phyloP scores from a whole-genome alignment of 1,140 invertebrate genomes.

The Hetaerina americana region DNA sequence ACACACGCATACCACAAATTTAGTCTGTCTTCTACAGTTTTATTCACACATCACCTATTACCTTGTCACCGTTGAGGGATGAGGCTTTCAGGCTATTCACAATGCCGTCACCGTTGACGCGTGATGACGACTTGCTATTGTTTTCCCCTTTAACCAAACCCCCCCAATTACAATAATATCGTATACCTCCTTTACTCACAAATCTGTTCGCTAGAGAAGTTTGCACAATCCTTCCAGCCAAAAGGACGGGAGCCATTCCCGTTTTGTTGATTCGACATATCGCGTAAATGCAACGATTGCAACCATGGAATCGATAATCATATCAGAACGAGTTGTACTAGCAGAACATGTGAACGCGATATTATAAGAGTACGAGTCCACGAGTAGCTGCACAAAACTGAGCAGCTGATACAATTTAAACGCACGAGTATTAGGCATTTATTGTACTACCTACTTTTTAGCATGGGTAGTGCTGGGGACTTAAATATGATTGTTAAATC shows the following conservation, averaged over 20 bases:
- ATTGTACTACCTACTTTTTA: too few species aligned
- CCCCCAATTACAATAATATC: not conserved
- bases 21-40: too few species aligned
- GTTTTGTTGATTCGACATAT: not conserved
- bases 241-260: not conserved
- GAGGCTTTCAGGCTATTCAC: not conserved
- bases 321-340: too few species aligned
- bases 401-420: too few species aligned
- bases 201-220: not conserved
- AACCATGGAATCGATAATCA: not conserved
- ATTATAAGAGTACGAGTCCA: too few species aligned
- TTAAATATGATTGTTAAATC: not conserved
- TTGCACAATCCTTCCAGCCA: not conserved
- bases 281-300: too few species aligned
- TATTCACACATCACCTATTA: not conserved
- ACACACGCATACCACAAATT: too few species aligned
- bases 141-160: not conserved
- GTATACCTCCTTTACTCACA: not conserved
- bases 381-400: too few species aligned
- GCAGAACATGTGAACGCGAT: too few species aligned
- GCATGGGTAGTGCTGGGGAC: not conserved
- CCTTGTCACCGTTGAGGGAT: not conserved
- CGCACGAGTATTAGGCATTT: too few species aligned
- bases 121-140: not conserved
- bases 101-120: not conserved